Conservation (phyloP, 1,140 invertebrate species). For the Anoplolepis gracilipes region DNA sequence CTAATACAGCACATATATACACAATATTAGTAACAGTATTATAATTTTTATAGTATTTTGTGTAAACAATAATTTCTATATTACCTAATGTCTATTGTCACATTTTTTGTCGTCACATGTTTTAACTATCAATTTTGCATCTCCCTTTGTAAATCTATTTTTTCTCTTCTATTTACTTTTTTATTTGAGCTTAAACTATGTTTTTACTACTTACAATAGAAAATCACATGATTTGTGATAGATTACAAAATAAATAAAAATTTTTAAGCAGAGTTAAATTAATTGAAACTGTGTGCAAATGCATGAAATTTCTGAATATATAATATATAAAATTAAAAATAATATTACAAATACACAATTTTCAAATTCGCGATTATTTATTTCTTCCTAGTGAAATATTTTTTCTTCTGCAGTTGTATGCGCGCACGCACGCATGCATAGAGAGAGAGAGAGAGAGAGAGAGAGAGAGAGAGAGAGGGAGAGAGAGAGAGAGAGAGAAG, state of each 20-base stretch:
- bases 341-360: not conserved
- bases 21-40: not conserved
- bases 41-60: not conserved
- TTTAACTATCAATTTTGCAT: not conserved
- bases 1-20: not conserved
- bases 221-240: not conserved
- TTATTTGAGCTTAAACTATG: not conserved
- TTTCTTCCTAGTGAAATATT: not conserved
- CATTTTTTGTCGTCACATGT: not conserved
- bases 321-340: not conserved
- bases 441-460: no score
- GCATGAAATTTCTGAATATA: not conserved
- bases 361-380: not conserved
- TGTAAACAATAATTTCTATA: not conserved
- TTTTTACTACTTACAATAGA: not conserved
- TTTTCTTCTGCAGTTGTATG: not conserved
- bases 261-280: slow-evolving; percentile 1
- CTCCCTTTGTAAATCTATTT: not conserved
- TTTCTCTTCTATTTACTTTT: not conserved
- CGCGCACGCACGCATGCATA: no score
- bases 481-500: no score
- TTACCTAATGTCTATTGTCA: not conserved
- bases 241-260: not conserved
- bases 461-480: no score
- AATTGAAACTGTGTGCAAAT: not conserved